A percentile compares a stretch with the other conserved stretches of the same genome.
Evolutionary conservation across 2,888 invertebrate genomes (phyloP).

Genomic region (Encarsia formosa): DNA sequence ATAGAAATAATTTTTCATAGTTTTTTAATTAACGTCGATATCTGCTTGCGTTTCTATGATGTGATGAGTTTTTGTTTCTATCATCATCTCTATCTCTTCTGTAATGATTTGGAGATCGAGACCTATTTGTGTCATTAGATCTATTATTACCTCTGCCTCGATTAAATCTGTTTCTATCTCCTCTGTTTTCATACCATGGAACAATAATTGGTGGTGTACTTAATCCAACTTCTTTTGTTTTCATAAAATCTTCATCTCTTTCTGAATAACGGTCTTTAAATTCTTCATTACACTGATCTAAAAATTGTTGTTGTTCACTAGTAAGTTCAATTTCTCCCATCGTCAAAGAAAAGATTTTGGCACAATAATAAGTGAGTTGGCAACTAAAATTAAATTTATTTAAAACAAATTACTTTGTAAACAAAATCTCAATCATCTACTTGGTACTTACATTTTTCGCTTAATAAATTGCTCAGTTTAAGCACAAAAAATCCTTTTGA

Average conservation of each 20-base stretch:
- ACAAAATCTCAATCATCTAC: no score
- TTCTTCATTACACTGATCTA: slow-evolving; percentile 62
- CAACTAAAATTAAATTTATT: slow-evolving; percentile 51
- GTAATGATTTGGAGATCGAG: neutral
- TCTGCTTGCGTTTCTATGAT: no score
- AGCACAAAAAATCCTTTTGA: slow-evolving; percentile 46
- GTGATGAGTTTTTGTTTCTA: no score
- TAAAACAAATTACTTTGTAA: slow-evolving; percentile 12
- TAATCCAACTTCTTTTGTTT: slow-evolving; percentile 48
- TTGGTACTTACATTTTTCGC: slow-evolving; percentile 48
- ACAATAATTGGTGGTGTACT: slow-evolving; percentile 60
- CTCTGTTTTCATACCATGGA: slow-evolving; percentile 52
- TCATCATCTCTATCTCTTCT: neutral
- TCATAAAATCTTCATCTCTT: slow-evolving; percentile 61
- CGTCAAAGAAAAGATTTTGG: slow-evolving; percentile 53
- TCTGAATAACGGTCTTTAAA: slow-evolving; percentile 62
- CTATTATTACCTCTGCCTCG: slow-evolving; percentile 8
- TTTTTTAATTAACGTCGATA: neutral
- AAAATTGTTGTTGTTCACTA: slow-evolving; percentile 57
- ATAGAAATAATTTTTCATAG: neutral
- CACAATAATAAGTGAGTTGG: slow-evolving; percentile 57
- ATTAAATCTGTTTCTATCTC: slow-evolving; percentile 27
- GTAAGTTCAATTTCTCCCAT: slow-evolving; percentile 15
- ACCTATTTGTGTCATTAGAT: slow-evolving; percentile 19
- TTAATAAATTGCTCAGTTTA: slow-evolving; percentile 42